Evolutionary conservation across 1,140 invertebrate species (phyloP).

Genomic region (Doryteuthis pealeii): DNA sequence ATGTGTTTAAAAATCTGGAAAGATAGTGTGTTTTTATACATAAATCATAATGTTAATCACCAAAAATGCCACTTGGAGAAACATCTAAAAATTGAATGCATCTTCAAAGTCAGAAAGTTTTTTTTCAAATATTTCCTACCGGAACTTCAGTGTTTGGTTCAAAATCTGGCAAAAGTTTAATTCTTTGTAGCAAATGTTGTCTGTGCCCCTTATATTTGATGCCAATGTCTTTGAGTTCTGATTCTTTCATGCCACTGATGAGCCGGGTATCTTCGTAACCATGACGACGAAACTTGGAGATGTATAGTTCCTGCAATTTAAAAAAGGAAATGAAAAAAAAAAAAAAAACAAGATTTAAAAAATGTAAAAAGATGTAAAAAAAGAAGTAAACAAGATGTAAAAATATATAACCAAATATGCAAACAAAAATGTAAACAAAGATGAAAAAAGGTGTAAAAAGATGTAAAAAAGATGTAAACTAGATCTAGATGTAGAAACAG

Average conservation of each 20-base stretch:
- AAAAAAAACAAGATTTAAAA: neutral
- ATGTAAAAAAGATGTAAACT: too few relatives aligned
- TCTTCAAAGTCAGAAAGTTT: too few relatives aligned
- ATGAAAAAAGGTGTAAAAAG: too few relatives aligned
- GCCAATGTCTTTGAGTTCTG: constrained; percentile 40
- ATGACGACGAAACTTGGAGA: constrained; percentile 30
- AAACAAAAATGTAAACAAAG: too few relatives aligned
- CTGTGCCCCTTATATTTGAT: constrained; percentile 33
- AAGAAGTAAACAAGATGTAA: too few relatives aligned
- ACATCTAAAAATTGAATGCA: too few relatives aligned
- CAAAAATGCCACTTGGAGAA: too few relatives aligned
- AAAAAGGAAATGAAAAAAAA: neutral
- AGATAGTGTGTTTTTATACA: too few relatives aligned
- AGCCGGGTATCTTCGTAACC: constrained; percentile 46
- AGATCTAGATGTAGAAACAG: too few relatives aligned
- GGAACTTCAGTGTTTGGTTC: constrained; percentile 44
- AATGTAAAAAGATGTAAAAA: neutral
- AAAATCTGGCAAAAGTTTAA: constrained; percentile 36
- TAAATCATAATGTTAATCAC: too few relatives aligned
- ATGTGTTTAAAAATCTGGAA: too few relatives aligned
- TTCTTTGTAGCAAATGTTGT: constrained; percentile 32
- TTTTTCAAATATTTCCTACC: constrained; percentile 34
- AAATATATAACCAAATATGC: too few relatives aligned
- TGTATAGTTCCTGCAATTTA: constrained; percentile 27
- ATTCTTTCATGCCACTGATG: constrained; percentile 43